Base-by-base conservation (phyloP, 2,113 vertebrate genomes). In the Actenoides hombroni region DNA sequence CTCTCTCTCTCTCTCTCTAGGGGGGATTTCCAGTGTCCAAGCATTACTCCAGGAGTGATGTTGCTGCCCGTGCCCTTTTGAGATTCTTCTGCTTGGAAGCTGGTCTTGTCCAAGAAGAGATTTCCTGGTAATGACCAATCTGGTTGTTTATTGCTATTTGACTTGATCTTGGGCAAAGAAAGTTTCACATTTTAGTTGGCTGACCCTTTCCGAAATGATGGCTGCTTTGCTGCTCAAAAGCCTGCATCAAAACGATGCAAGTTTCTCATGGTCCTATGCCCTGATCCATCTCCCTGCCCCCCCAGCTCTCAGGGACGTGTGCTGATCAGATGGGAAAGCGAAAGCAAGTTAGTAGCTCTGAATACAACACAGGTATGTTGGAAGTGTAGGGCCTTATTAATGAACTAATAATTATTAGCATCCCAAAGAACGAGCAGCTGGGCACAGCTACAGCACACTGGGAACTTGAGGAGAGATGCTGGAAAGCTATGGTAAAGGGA, bases 291-390 rank as follows among this genome's bases (percentile, higher is more conserved):
- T 19, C n/a, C 23, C 21, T 26, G 48, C 3, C 39, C 48, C 12
- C 33, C 44, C 31, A 23, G 56, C 64, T 51, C 25, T 42, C 16
- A 0, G 48, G 17, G 16, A 39, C n/a, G 33, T 4, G 1, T 0
- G 2, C n/a, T 40, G 18, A 23, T 10, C n/a, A 5, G 51, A 57
- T 0, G 10, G 70, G 39, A 56, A 23, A 56, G 60, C 60, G 39
- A 33, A 56, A 17, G 23, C 33, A 56, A 56, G 60, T 11, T 11
- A 11, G n/a, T 9, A 23, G 23, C 23, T 40, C 20, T 57, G 54
- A 4, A 16, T 5, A 4, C n/a, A 39, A 20, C 20, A 11, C 59
- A 9, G 33, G 70, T 28, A 7, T 1, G 4, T 11, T 14, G 59
- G 59, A 26, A 37, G 21, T 2, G 13, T 9, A 13, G n/a, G 10